A percentile compares a stretch with the other conserved stretches of the same genome.
Evolutionary conservation across 1,140 invertebrate species (phyloP).

Genomic region (Sycobia sp.): DNA sequence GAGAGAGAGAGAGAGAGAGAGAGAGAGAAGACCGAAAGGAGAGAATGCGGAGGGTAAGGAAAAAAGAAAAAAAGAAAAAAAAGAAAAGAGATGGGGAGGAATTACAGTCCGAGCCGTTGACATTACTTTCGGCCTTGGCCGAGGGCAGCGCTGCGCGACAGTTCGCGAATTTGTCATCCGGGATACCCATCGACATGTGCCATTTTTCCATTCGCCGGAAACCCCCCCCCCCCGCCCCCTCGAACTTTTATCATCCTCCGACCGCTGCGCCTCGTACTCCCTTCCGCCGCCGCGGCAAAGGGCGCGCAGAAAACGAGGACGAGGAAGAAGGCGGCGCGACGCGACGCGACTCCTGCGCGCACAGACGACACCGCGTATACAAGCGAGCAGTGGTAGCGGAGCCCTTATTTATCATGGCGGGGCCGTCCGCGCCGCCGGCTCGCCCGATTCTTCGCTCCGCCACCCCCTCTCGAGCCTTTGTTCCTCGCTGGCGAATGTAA

Average conservation of each 20-base stretch:
- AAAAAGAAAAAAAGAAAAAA: constrained; percentile 18
- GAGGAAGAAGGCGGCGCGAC: no score
- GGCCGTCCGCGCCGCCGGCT: background rate
- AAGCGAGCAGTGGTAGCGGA: background rate
- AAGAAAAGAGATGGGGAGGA: constrained; percentile 2
- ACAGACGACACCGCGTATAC: no score
- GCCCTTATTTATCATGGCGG: constrained; percentile 20
- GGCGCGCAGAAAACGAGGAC: no score
- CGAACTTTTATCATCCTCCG: background rate
- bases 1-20: background rate
- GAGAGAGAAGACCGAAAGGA: background rate
- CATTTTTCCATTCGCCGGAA: background rate
- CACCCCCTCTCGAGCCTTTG: background rate
- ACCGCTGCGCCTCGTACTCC: no score
- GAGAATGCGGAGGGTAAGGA: background rate
- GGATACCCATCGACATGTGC: constrained; percentile 19
- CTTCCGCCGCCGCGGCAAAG: no score
- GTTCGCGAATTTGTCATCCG: constrained; percentile 20
- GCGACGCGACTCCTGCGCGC: no score
- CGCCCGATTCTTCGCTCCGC: background rate
- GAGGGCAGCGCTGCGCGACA: constrained; percentile 6
- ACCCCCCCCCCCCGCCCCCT: background rate
- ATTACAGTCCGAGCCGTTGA: constrained; percentile 18
- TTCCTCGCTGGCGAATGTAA: background rate
- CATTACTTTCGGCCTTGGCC: background rate